phyloP scores from a whole-genome alignment of 1,140 invertebrate genomes.

The Drosophila ogumai region DNA sequence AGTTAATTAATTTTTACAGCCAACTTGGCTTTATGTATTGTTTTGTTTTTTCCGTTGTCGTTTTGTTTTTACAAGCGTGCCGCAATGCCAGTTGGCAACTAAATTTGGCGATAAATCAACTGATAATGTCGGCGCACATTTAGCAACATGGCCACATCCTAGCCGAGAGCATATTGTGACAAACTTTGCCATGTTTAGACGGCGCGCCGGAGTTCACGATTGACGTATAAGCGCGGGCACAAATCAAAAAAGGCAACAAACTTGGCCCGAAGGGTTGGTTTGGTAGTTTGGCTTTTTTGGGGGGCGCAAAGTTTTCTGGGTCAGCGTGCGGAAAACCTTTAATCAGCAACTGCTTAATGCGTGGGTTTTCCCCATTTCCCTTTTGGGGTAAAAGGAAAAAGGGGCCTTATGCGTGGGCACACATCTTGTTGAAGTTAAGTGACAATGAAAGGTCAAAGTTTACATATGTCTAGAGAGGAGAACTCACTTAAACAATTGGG shows the following conservation, averaged over 20 bases:
- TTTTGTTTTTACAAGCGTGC: conserved; percentile 51
- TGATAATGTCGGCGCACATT: conserved; percentile 76
- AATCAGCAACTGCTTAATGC: conserved; percentile 46
- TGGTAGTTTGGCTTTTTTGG: background rate
- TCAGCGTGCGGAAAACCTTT: conserved; percentile 52
- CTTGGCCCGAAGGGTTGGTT: conserved; percentile 12
- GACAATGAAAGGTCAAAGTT: conserved; percentile 52
- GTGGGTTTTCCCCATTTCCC: conserved; percentile 32
- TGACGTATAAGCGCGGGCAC: conserved; percentile 12
- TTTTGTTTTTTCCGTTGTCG: conserved; percentile 15
- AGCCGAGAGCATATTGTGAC: conserved; percentile 29
- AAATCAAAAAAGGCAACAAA: conserved; percentile 45
- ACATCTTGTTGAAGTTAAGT: conserved; percentile 38
- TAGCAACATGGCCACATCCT: conserved; percentile 38
- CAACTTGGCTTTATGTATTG: conserved; percentile 17
- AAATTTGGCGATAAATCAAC: conserved; percentile 81
- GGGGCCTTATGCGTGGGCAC: conserved; percentile 5
- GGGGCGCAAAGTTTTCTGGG: conserved; percentile 36
- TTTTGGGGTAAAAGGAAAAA: background rate
- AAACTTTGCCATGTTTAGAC: conserved; percentile 45
- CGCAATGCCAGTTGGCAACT: conserved; percentile 53
- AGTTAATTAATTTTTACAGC: conserved; percentile 77
- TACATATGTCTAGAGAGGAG: conserved; percentile 1
- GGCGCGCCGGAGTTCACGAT: conserved; percentile 18
- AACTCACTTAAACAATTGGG: conserved; percentile 15